Base-by-base conservation (phyloP, 1,140 invertebrate species). In the Drosophila murphyi region DNA sequence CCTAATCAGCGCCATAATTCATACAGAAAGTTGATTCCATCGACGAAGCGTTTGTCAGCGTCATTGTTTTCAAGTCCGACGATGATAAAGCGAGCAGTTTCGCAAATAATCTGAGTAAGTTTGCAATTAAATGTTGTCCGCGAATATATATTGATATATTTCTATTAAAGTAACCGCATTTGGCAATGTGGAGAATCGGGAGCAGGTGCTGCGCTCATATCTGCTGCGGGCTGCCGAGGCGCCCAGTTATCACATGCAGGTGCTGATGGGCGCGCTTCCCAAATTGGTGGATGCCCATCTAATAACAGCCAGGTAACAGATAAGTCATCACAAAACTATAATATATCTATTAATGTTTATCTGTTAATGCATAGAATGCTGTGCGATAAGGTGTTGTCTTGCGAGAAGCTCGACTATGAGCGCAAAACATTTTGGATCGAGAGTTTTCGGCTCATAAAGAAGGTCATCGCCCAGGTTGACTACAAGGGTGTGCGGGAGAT, bases 401-500 rank as follows among this genome's bases (percentile, higher is more conserved):
- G 95, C 93, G 97, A 98, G 34, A 96, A 96, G 91, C 93, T 98
- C 6, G 93, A 94, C 10, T 96, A 96, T 91, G 94, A 95, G 60
- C 95, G 97, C 90, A 94, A 95, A 81, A 95, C 96, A 67, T 97
- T 97, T 93, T 98, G 97, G 98, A 95, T 97, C 8, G 95, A 96
- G 91, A 96, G 96, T 90, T 99, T 99, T 93, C 94, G 95, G 65
- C 93, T 99, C 3, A 96, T 99, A 47, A 94, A 96, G 78, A 96
- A 95, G 87, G 96, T 98, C 65, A 97, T 99, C 89, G 95, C 96
- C 41, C 96, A 96, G 67, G 98, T 99, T 7, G 97, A 98, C 92
- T 99, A 99, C 91, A 99, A 99, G 94, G 98, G 97, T 51, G 97
- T 98, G 2, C 93, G 97, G 78, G 97, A 97, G 94, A 97, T 98